Base-by-base conservation (phyloP, 2,113 vertebrate genomes). In the Okapia johnstoni region DNA sequence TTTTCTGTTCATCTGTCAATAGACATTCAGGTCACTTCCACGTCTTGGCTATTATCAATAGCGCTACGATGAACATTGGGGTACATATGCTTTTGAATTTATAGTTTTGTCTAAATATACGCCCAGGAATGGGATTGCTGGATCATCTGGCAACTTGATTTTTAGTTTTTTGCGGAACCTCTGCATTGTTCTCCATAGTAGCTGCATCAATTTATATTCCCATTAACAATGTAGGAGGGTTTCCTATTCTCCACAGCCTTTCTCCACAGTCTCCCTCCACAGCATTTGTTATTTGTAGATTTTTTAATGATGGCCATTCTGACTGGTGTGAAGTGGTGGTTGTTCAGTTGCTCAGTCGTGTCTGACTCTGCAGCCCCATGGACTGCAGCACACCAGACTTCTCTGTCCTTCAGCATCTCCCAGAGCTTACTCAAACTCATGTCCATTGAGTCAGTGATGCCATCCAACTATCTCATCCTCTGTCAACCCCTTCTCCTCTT, bases 341-440 rank as follows among this genome's bases (percentile, higher is more conserved):
- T 66, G 17, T 70, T 21, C 17, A 12, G 66, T 3, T 9, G 1
- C n/a, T 3, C 66, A 2, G n/a, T 23, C 0, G 5, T 40, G n/a
- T 40, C n/a, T 70, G n/a, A 70, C 66, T 23, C 63, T 40, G 66
- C 10, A 70, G 19, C 66, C 66, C 36, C 66, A 12, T 40, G n/a
- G 63, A 2, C n/a, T 36, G 17, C n/a, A 21, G 17, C 1, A 23
- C 66, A 23, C 5, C 63, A 36, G 63, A 6, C 66, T 3, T 40
- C n/a, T 10, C 66, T 70, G 66, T 70, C 19, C n/a, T 23, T 40
- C 66, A 40, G 19, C n/a, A 40, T 70, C 66, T 23, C 66, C 5
- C n/a, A 23, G 63, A 70, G 63, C 2, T 12, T 21, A 3, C 9
- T 36, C 63, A 70, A 23, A 36, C 66, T 12, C n/a, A 40, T 40